phyloP scores from a whole-genome alignment of 2,888 invertebrate genomes.

The Shargacucullia verbasci region DNA sequence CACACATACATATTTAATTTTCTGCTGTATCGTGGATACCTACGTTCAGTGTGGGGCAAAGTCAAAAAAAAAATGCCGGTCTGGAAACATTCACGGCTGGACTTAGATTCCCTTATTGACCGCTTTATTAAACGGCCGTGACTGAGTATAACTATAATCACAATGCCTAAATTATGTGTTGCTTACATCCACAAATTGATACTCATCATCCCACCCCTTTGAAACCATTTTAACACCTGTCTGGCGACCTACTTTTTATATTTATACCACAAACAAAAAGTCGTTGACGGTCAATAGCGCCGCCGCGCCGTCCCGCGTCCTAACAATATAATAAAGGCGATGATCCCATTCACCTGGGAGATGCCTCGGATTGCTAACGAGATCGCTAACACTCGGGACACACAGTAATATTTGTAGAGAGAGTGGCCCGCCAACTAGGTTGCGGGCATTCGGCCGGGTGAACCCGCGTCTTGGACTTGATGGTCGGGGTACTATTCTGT shows the following conservation, averaged over 20 bases:
- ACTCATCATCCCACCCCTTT: no score
- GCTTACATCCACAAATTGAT: no score
- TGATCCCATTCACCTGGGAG: slow-evolving; percentile 48
- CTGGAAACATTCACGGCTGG: no score
- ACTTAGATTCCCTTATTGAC: no score
- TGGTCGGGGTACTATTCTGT: slow-evolving; percentile 55
- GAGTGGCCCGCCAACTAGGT: slow-evolving; percentile 76
- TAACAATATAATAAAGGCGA: slow-evolving; percentile 41
- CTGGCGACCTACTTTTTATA: neutral
- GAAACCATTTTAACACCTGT: neutral
- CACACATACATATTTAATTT: no score
- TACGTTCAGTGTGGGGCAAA: no score
- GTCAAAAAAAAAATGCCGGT: no score
- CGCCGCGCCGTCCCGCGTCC: neutral
- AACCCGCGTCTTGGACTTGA: slow-evolving; percentile 67
- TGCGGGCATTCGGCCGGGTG: slow-evolving; percentile 71
- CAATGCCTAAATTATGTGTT: no score
- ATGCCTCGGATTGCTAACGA: slow-evolving; percentile 52
- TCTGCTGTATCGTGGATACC: no score
- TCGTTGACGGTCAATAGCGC: slow-evolving; percentile 13
- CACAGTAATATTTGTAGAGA: slow-evolving; percentile 58
- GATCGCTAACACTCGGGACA: slow-evolving; percentile 48
- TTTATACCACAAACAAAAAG: slow-evolving; percentile 13
- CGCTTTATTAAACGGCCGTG: no score
- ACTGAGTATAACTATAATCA: no score